Base-by-base conservation (phyloP, 2,888 invertebrate genomes). In the Agriotes lineatus region DNA sequence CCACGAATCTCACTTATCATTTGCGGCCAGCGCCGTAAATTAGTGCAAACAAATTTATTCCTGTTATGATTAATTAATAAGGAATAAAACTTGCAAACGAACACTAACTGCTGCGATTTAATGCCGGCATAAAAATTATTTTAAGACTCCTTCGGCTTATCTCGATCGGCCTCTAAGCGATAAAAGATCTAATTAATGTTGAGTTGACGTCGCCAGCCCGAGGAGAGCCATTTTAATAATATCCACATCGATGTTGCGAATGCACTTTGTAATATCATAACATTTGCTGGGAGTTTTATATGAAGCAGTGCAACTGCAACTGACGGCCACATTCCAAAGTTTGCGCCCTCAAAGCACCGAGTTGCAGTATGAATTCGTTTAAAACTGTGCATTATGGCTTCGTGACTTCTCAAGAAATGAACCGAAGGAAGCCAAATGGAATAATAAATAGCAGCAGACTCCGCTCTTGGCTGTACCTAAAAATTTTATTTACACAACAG, bases 341-440 rank as follows among this genome's bases (percentile, higher is more conserved):
- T 25, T 25, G 33, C 12, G 16, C 25, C 25, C 25, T 25, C 25
- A 25, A 25, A 25, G 25, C 3, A 25, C 25, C 25, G 37, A 57
- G 39, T 42, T 59, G 59, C 33, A 42, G 45, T 33, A 62, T 52
- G 62, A 62, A 62, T 62, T 54, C 25, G 16, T 62, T 54, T 62
- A 42, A 42, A 52, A 25, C 20, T 61, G 61, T 48, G 50, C 37
- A 61, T 50, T 45, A 37, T 61, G 52, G 52, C 42, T 54, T 62
- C 62, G 62, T 62, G 54, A 62, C 62, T 62, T 54, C 39, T 44
- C 30, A 54, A 54, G 62, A 54, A 35, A 54, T 42, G 39, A 62
- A 50, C 25, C 54, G 69, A 54, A 42, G 65, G 65, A 67, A 66
- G 66, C 58, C 67, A 65, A 70, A 70, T 67, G 57, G 70, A 64